These are phyloP conservation scores for Scolopax rusticola DNA, from an alignment of 2,797 vertebrate genomes.

Conservation along the genomic window DNA sequence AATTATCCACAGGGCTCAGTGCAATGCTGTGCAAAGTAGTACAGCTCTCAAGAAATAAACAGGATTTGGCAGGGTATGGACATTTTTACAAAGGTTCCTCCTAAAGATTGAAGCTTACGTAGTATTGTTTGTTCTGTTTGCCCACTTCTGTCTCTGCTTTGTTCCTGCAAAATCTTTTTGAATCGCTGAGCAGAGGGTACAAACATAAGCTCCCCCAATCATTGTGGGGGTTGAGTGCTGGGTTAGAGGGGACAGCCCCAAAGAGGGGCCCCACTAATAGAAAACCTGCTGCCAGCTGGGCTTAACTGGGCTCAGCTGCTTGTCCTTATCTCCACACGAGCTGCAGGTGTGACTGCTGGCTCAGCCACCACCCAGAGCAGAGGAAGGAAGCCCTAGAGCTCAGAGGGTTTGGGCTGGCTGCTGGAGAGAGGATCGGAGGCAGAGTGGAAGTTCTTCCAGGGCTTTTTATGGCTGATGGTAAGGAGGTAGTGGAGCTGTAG, in stretches of 20 bases:
- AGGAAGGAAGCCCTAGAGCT: background rate
- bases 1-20: background rate
- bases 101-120: background rate
- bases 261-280: rapidly evolving
- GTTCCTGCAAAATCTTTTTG: background rate
- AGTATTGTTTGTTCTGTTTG: background rate
- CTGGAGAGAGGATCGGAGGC: rapidly evolving
- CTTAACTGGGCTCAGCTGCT: background rate
- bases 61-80: background rate
- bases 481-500: background rate
- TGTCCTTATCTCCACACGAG: rapidly evolving
- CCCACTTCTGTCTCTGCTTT: background rate
- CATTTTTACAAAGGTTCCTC: background rate
- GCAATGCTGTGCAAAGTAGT: background rate
- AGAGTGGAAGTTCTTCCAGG: rapidly evolving
- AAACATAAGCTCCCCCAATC: background rate
- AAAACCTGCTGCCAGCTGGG: background rate
- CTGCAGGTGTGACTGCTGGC: background rate
- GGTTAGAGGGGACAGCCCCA: background rate
- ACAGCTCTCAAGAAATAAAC: background rate
- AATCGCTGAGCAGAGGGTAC: background rate
- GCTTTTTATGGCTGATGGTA: background rate
- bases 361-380: background rate
- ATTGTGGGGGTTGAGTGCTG: rapidly evolving
- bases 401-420: background rate